Conservation (phyloP, 2,113 vertebrate species). For the Pipra filicauda region DNA sequence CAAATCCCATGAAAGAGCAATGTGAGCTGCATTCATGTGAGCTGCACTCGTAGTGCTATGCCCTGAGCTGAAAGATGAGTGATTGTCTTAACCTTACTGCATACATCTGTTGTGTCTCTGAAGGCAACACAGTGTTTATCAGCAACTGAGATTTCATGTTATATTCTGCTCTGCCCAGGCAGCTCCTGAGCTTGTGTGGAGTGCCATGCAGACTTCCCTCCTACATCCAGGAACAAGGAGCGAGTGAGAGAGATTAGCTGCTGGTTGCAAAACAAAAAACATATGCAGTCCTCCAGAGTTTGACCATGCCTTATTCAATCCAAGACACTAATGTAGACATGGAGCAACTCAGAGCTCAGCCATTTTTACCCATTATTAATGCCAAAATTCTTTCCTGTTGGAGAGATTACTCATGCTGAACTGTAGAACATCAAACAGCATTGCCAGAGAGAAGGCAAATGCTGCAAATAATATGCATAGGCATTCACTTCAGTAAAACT, state of each 20-base stretch:
- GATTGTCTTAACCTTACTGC: background rate
- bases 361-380: background rate
- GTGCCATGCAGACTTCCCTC: background rate
- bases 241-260: background rate
- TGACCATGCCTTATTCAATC: background rate
- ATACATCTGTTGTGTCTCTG: background rate
- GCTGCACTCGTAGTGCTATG: background rate
- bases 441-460: background rate
- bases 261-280: background rate
- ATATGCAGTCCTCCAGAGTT: background rate
- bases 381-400: background rate
- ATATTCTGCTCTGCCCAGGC: background rate
- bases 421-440: background rate
- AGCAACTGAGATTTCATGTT: background rate
- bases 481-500: background rate
- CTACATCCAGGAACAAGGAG: accelerated
- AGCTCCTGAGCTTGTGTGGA: background rate
- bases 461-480: background rate
- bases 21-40: background rate
- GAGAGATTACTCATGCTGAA: background rate
- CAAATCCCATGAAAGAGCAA: background rate
- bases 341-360: background rate
- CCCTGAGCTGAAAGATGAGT: background rate
- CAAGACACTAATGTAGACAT: background rate
- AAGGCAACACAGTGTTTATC: background rate